A percentile compares a stretch with the other conserved stretches of the same genome.
These are phyloP conservation scores for Himantopus leucocephalus DNA, from an alignment of 2,113 vertebrate genomes.

Conservation along the genomic window DNA sequence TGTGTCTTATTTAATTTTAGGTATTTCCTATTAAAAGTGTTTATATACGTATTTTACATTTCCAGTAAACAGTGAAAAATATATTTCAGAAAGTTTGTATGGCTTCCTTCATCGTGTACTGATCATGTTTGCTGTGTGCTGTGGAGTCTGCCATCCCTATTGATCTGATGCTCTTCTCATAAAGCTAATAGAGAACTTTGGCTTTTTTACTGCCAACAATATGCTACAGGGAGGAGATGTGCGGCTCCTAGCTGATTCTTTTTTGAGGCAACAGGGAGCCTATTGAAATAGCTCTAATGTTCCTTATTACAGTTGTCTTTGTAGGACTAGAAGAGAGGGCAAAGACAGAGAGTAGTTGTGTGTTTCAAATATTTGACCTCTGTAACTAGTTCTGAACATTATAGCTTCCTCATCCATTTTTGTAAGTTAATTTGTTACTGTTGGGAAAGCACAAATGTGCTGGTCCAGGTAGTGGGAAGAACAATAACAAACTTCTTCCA, in stretches of 20 bases:
- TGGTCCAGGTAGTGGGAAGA: background rate
- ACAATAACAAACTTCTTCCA: background rate
- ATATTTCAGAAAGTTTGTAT: background rate
- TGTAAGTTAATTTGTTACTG: background rate
- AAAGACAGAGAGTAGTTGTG: background rate
- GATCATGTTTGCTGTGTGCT: accelerated
- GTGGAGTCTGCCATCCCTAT: background rate
- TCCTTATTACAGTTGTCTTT: background rate
- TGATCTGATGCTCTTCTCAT: background rate
- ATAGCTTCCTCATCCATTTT: background rate
- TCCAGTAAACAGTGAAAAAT: background rate
- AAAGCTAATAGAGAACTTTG: background rate
- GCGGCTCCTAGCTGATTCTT: background rate
- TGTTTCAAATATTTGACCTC: background rate
- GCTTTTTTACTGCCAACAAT: background rate
- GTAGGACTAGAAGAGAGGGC: background rate
- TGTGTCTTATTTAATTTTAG: background rate
- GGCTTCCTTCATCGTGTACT: background rate
- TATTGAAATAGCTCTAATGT: background rate
- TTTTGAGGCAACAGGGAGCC: background rate
- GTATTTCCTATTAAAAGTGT: background rate
- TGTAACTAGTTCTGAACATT: background rate
- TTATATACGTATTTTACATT: background rate
- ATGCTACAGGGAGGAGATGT: background rate
- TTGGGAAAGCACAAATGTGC: background rate